These are phyloP conservation scores for Mechanitis messenoides DNA, from an alignment of 2,888 invertebrate species.

Conservation along the genomic window DNA sequence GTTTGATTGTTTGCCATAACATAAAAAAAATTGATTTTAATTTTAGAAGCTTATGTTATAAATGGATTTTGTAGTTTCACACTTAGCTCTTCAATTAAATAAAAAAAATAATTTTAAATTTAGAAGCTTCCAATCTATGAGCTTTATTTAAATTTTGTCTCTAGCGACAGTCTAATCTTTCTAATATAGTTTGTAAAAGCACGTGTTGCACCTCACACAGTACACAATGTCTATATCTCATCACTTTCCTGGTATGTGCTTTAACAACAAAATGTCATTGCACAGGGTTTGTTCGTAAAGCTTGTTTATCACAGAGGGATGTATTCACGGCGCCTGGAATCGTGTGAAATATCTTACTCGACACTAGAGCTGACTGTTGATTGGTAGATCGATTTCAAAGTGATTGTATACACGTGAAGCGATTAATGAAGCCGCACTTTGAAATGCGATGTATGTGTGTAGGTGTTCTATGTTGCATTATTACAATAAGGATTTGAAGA, in stretches of 20 bases:
- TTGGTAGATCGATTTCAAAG: constrained; percentile 24
- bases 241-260: constrained; percentile 4
- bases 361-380: constrained; percentile 12
- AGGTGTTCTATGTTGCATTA: background rate
- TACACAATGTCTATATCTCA: constrained; percentile 1
- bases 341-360: constrained; percentile 21
- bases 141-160: too few species aligned
- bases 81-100: too few species aligned
- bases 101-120: too few species aligned
- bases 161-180: background rate
- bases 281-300: constrained; percentile 9
- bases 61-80: too few species aligned
- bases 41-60: too few species aligned
- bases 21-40: too few species aligned
- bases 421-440: constrained; percentile 17
- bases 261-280: constrained; percentile 4
- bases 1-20: too few species aligned
- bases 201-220: constrained; percentile 4
- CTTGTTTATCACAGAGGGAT: constrained; percentile 12
- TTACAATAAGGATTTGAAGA: background rate
- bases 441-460: constrained; percentile 36
- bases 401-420: constrained; percentile 19
- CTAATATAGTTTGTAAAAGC: background rate
- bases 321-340: constrained; percentile 9
- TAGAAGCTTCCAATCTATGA: too few species aligned